phyloP scores from a whole-genome alignment of 1,140 invertebrate genomes.

The Zelostemma sp. region DNA sequence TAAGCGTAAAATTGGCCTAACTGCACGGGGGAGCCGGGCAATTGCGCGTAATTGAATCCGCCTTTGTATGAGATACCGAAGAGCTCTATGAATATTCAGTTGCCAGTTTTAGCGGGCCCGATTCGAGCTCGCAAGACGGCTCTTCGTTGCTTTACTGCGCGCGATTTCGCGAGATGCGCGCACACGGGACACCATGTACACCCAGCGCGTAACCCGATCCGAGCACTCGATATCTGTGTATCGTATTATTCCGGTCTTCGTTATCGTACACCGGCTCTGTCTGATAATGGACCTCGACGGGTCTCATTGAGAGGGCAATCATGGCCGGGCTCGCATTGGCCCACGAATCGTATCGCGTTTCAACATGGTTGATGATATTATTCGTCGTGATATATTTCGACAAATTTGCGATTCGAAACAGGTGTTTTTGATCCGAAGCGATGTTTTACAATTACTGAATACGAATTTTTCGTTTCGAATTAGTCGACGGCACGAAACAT shows the following conservation, averaged over 20 bases:
- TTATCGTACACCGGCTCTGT: conserved; percentile 34
- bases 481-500: no score
- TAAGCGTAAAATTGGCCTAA: conserved; percentile 67
- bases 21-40: conserved; percentile 53
- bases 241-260: conserved; percentile 41
- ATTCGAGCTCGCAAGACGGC: conserved; percentile 21
- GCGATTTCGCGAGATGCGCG: conserved; percentile 16
- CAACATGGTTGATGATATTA: conserved; percentile 21
- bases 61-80: conserved; percentile 53
- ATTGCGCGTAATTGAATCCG: conserved; percentile 67
- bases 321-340: conserved; percentile 8
- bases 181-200: conserved; percentile 8
- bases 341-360: conserved; percentile 24
- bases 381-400: conserved; percentile 21
- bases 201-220: conserved; percentile 32
- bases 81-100: conserved; percentile 65
- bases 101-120: conserved; percentile 53
- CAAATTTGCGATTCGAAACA: conserved; percentile 15
- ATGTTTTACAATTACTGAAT: no score
- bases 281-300: conserved; percentile 44
- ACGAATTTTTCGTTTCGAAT: no score
- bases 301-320: conserved; percentile 46
- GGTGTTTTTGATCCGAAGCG: conserved; percentile 1
- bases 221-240: conserved; percentile 24
- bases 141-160: conserved; percentile 9